Percentiles rank a stretch among this genome's conserved stretches.
These are phyloP conservation scores for Cheracebus regulus DNA, from an alignment of 2,797 vertebrate genomes.

Conservation along the genomic window DNA sequence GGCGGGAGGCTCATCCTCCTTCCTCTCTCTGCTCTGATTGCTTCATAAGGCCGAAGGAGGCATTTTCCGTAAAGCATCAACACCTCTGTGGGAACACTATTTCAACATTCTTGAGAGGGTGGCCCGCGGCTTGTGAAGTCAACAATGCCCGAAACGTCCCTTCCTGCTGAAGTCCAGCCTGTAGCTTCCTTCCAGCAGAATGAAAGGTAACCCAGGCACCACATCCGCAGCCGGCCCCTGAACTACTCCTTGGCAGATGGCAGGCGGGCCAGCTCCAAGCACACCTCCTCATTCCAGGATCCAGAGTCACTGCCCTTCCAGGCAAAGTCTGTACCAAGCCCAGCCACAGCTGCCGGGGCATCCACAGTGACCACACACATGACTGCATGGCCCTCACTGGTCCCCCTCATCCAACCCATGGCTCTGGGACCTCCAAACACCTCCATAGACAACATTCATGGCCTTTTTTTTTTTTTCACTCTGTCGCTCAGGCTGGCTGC, in stretches of 20 bases:
- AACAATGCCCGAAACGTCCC: background rate
- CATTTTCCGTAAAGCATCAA: constrained; percentile 25
- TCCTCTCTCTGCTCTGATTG: background rate
- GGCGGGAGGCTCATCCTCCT: background rate
- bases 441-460: background rate
- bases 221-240: background rate
- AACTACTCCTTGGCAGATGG: background rate
- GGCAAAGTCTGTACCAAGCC: background rate
- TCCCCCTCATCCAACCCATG: background rate
- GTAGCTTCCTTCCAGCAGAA: background rate
- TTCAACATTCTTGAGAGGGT: constrained; percentile 34
- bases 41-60: constrained; percentile 46
- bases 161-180: background rate
- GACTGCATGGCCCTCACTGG: rapidly evolving
- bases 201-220: background rate
- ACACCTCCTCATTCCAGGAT: background rate
- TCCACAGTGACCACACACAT: background rate
- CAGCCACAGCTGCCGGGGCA: background rate
- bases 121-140: background rate
- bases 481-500: too few relatives aligned
- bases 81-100: background rate
- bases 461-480: too few relatives aligned
- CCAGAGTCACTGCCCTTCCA: background rate
- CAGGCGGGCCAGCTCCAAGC: background rate
- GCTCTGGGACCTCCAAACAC: background rate